These are phyloP conservation scores for Leptatherina wallacei DNA, from an alignment of 2,797 vertebrate genomes.

Conservation along the genomic window DNA sequence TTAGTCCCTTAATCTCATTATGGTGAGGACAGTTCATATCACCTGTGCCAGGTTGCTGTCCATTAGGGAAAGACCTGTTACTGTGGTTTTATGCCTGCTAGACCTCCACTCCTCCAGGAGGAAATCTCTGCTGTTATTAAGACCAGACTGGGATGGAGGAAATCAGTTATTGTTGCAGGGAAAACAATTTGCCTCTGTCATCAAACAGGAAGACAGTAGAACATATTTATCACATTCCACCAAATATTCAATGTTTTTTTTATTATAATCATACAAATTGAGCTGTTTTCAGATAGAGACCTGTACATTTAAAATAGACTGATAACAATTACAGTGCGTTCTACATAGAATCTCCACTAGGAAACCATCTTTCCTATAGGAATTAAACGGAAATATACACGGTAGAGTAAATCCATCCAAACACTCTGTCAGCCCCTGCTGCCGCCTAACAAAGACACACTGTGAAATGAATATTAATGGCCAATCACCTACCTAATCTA, in stretches of 20 bases:
- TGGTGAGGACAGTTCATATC: slow-evolving; percentile 73
- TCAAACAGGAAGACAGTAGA: slow-evolving; percentile 20
- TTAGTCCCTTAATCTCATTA: slow-evolving; percentile 86
- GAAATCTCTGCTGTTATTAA: slow-evolving; percentile 56
- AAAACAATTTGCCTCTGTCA: slow-evolving; percentile 18
- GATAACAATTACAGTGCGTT: background rate
- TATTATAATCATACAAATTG: slow-evolving; percentile 14
- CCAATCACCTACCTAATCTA: slow-evolving; percentile 80
- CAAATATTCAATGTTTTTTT: slow-evolving; percentile 36
- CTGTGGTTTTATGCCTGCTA: slow-evolving; percentile 57
- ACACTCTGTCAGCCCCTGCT: slow-evolving; percentile 71
- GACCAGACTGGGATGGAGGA: slow-evolving; percentile 33
- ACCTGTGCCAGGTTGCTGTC: slow-evolving; percentile 63
- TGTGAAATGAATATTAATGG: slow-evolving; percentile 85
- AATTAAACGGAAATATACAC: slow-evolving; percentile 60
- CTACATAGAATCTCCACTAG: slow-evolving; percentile 15
- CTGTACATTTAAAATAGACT: slow-evolving; percentile 11
- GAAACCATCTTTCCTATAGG: slow-evolving; percentile 41
- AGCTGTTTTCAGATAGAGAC: slow-evolving; percentile 11
- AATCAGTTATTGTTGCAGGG: slow-evolving; percentile 15
- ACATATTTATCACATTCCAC: slow-evolving; percentile 4
- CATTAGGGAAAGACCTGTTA: slow-evolving; percentile 69
- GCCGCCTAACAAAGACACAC: slow-evolving; percentile 78
- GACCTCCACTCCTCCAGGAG: slow-evolving; percentile 58
- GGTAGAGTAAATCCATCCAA: slow-evolving; percentile 73